phyloP scores from a whole-genome alignment of 1,140 invertebrate genomes.

The Trialeurodes vaporariorum region DNA sequence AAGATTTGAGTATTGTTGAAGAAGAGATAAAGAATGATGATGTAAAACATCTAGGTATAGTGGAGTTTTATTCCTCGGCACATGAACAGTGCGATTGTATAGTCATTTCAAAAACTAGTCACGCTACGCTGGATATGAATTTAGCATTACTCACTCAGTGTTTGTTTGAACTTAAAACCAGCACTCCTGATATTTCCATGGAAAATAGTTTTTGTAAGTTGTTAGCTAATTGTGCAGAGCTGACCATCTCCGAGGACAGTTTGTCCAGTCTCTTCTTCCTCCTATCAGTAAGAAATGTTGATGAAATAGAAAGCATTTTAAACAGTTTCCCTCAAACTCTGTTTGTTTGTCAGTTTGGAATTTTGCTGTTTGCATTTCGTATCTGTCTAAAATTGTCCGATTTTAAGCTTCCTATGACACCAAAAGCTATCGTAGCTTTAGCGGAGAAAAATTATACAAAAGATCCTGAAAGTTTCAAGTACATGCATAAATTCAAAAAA shows the following conservation, averaged over 20 bases:
- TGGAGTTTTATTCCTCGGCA: neutral
- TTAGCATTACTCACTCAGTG: neutral
- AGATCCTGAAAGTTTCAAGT: neutral
- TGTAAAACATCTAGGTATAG: neutral
- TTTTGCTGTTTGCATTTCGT: slow-evolving; percentile 3
- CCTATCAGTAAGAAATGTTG: neutral
- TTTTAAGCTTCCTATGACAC: neutral
- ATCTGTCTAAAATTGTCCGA: neutral
- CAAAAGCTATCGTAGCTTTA: neutral
- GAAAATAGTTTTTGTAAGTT: neutral
- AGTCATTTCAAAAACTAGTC: neutral
- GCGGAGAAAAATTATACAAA: neutral
- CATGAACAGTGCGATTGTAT: neutral
- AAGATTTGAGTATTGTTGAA: neutral
- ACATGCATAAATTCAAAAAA: slow-evolving; percentile 9
- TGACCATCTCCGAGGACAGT: neutral
- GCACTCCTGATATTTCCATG: neutral
- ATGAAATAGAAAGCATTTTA: neutral
- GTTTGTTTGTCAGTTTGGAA: slow-evolving; percentile 8
- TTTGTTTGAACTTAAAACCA: neutral
- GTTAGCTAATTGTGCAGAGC: neutral
- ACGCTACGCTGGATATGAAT: neutral
- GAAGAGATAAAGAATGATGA: slow-evolving; percentile 2
- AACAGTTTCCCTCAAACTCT: slow-evolving; percentile 8
- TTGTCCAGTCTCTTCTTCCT: neutral